Conservation (phyloP, 2,888 invertebrate species). For the Latrodectus elegans region DNA sequence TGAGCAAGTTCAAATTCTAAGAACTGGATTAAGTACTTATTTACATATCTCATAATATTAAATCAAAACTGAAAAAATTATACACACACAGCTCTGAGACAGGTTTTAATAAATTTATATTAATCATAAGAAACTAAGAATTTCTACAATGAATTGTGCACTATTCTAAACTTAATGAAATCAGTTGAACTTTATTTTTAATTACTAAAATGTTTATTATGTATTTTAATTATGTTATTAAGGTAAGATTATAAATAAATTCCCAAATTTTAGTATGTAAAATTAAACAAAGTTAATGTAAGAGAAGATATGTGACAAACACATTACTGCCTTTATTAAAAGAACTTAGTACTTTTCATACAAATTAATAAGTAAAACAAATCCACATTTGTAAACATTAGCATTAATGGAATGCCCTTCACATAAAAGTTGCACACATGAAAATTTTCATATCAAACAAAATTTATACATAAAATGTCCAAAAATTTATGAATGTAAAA, state of each 20-base stretch:
- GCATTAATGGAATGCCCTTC: background rate
- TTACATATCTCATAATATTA: no score
- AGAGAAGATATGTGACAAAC: background rate
- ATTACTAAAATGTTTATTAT: no score
- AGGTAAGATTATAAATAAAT: background rate
- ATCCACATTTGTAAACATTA: background rate
- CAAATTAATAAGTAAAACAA: background rate
- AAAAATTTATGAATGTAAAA: background rate
- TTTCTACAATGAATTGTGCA: no score
- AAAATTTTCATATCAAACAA: background rate
- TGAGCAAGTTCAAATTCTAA: no score
- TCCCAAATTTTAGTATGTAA: background rate
- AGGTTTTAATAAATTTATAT: no score
- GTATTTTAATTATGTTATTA: no score
- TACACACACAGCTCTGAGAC: no score
- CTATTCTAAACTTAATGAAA: no score
- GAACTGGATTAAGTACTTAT: no score
- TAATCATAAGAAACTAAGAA: no score
- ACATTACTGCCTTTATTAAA: constrained; percentile 3
- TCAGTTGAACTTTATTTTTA: no score
- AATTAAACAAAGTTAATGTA: background rate
- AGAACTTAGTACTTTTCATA: background rate
- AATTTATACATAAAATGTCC: background rate
- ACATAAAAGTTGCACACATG: background rate
- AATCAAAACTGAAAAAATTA: no score